These are phyloP conservation scores for Proisotoma minuta DNA, from an alignment of 2,888 invertebrate species.

Conservation along the genomic window DNA sequence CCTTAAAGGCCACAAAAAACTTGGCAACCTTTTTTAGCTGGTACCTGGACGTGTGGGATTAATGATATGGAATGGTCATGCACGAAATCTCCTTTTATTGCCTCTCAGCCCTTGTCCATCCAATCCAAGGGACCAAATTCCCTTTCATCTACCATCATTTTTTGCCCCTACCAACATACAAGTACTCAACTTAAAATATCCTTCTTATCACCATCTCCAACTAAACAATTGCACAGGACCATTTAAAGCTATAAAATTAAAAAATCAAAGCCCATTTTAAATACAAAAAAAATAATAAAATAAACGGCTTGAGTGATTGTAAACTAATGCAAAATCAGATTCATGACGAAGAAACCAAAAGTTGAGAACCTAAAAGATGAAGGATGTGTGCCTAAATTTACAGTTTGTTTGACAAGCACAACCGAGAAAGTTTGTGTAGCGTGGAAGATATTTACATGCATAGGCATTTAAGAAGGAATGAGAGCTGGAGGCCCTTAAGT, in stretches of 20 bases:
- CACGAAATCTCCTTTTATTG: constrained; percentile 7
- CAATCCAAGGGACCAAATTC: constrained; percentile 10
- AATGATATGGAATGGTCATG: constrained; percentile 12
- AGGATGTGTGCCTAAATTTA: too few species aligned
- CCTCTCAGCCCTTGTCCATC: constrained; percentile 10
- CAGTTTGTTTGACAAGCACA: too few species aligned
- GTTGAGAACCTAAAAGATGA: too few species aligned
- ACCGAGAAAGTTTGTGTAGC: too few species aligned
- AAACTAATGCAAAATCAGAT: too few species aligned
- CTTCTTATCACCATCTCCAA: background rate
- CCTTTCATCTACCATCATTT: constrained; percentile 6
- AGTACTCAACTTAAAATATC: background rate
- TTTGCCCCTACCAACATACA: constrained; percentile 4
- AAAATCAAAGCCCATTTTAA: too few species aligned
- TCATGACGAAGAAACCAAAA: too few species aligned
- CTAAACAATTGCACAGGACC: background rate
- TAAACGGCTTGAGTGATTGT: too few species aligned
- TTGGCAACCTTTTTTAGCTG: constrained; percentile 1
- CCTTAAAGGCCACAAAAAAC: constrained; percentile 1
- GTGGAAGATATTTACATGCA: too few species aligned
- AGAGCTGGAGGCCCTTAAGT: background rate
- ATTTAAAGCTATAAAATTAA: too few species aligned
- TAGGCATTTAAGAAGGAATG: too few species aligned
- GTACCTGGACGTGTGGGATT: constrained; percentile 3
- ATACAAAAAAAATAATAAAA: too few species aligned